These are phyloP conservation scores for Acromyrmex charruanus DNA, from an alignment of 1,140 invertebrate genomes.

Conservation along the genomic window DNA sequence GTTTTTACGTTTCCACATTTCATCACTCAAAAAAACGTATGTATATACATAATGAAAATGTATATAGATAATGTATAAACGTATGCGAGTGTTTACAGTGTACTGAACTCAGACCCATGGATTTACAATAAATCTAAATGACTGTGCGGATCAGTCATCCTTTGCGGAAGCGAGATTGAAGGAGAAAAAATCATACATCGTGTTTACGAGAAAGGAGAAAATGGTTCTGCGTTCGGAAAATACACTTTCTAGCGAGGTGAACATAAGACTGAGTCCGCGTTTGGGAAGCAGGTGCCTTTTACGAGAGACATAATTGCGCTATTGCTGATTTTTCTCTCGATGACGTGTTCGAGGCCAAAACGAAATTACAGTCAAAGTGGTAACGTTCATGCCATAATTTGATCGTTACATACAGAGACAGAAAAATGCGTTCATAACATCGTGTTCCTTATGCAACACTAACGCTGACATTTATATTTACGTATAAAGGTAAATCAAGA, in stretches of 20 bases:
- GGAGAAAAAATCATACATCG: background rate
- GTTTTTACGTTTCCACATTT: background rate
- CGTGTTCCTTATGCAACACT: background rate
- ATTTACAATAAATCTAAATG: background rate
- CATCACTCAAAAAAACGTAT: background rate
- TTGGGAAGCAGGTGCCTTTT: constrained; percentile 9
- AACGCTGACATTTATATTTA: constrained; percentile 22
- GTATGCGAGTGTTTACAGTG: background rate
- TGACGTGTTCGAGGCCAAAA: constrained; percentile 4
- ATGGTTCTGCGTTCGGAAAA: constrained; percentile 5
- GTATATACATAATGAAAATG: too few species aligned
- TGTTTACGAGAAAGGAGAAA: background rate
- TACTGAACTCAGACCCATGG: background rate
- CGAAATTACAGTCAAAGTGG: background rate
- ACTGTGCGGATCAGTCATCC: constrained; percentile 17
- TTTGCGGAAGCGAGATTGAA: background rate
- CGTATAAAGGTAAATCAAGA: constrained; percentile 21
- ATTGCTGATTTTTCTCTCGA: constrained; percentile 21
- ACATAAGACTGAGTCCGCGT: background rate
- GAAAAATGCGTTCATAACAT: background rate
- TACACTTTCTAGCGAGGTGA: background rate
- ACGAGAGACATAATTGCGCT: background rate
- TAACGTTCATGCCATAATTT: background rate
- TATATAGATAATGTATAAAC: background rate
- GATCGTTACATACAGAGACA: background rate